Evolutionary conservation across 2,888 invertebrate genomes (phyloP).

Genomic region (Drosophila fungiperda): DNA sequence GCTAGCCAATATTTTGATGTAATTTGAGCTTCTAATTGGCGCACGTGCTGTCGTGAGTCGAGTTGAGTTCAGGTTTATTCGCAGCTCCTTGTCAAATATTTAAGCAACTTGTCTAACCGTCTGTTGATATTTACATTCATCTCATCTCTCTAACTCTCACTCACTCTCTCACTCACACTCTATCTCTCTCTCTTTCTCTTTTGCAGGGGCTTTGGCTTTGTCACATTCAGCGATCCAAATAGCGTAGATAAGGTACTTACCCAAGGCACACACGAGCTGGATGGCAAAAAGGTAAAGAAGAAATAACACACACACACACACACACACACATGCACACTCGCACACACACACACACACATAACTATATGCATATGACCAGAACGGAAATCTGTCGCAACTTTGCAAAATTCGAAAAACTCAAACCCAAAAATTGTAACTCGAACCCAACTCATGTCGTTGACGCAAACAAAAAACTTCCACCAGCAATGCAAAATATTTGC

Average conservation of each 20-base stretch:
- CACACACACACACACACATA: not conserved
- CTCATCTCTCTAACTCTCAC: constrained; percentile 37
- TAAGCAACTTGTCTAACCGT: constrained; percentile 64
- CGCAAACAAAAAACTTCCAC: constrained; percentile 74
- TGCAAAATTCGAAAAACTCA: constrained; percentile 9
- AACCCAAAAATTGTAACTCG: constrained; percentile 30
- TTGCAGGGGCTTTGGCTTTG: constrained; percentile 99
- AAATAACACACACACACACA: constrained; percentile 81
- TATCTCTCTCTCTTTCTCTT: constrained; percentile 12
- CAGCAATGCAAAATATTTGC: constrained; percentile 78
- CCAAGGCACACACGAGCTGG: constrained; percentile 99
- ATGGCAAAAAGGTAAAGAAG: constrained; percentile 97
- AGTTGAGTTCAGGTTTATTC: constrained; percentile 38
- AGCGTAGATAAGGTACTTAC: constrained; percentile 99
- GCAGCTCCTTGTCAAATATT: constrained; percentile 55
- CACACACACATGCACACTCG: not conserved
- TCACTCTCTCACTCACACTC: constrained; percentile 16
- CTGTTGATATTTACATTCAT: constrained; percentile 56
- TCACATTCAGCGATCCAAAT: constrained; percentile 99
- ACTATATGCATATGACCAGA: constrained; percentile 1
- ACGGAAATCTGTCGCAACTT: constrained; percentile 7
- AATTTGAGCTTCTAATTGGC: constrained; percentile 80
- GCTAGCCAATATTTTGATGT: constrained; percentile 77
- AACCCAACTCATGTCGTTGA: constrained; percentile 41
- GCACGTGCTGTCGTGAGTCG: constrained; percentile 60